A percentile compares a stretch with the other conserved stretches of the same genome.
phyloP scores from a whole-genome alignment of 35 echinoderm and acorn worm genomes.

The Apostichopus parvimensis region DNA sequence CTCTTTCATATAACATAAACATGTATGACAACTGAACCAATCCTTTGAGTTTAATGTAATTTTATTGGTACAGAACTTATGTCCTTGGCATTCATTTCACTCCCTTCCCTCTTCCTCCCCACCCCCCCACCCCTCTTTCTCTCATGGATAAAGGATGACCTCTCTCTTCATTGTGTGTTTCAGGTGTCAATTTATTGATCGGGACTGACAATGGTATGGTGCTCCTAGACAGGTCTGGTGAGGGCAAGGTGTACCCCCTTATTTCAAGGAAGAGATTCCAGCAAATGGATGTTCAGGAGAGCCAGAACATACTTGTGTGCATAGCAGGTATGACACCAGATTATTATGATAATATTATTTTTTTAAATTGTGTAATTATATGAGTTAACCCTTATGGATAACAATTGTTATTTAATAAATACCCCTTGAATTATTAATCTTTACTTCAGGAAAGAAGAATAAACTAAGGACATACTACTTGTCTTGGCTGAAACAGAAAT shows the following conservation, averaged over 20 bases:
- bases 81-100: too few relatives aligned
- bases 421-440: not conserved
- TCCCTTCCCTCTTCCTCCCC: too few relatives aligned
- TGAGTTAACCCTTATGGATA: too few relatives aligned
- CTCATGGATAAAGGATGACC: not conserved
- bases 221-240: slow-evolving; percentile 91
- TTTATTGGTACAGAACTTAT: too few relatives aligned
- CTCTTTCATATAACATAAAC: too few relatives aligned
- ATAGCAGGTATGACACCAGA: slow-evolving; percentile 75
- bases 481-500: slow-evolving; percentile 98
- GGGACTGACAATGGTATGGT: slow-evolving; percentile 92
- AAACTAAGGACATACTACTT: slow-evolving; percentile 91
- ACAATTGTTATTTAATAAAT: too few relatives aligned
- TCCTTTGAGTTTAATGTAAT: too few relatives aligned
- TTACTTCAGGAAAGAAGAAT: slow-evolving; percentile 89
- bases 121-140: too few relatives aligned
- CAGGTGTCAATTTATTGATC: slow-evolving; percentile 94
- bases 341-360: too few relatives aligned
- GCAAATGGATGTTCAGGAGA: slow-evolving; percentile 98
- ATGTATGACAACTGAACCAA: too few relatives aligned
- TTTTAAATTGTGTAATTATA: too few relatives aligned
- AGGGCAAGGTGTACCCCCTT: slow-evolving; percentile 95
- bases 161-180: not conserved
- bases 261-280: slow-evolving; percentile 96
- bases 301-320: slow-evolving; percentile 95